phyloP scores from a whole-genome alignment of 2,888 invertebrate species.

The Ophion ventricosus region DNA sequence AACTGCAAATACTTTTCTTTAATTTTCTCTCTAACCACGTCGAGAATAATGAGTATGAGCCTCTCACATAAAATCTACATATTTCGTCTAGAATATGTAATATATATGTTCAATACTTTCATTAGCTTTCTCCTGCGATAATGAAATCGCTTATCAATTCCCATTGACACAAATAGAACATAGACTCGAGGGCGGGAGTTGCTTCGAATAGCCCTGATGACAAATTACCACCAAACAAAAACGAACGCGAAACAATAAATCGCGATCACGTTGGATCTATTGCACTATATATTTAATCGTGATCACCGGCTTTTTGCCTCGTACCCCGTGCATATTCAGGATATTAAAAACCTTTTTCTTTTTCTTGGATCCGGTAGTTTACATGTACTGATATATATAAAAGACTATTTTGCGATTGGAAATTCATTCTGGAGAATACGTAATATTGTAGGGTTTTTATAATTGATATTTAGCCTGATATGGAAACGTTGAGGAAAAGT shows the following conservation, averaged over 20 bases:
- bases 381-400: constrained; percentile 16
- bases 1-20: constrained; percentile 31
- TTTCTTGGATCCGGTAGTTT: constrained; percentile 17
- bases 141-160: constrained; percentile 42
- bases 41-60: constrained; percentile 30
- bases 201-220: constrained; percentile 37
- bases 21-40: constrained; percentile 19
- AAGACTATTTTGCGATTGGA: constrained; percentile 36
- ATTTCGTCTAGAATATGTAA: constrained; percentile 55
- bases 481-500: constrained; percentile 64
- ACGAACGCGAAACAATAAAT: constrained; percentile 20
- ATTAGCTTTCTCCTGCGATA: constrained; percentile 51
- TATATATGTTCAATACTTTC: constrained; percentile 58
- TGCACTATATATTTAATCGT: constrained; percentile 51
- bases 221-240: constrained; percentile 16
- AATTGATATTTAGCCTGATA: constrained; percentile 69
- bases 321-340: neutral
- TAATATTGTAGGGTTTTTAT: constrained; percentile 12
- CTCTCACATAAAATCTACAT: constrained; percentile 55
- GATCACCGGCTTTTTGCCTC: constrained; percentile 43
- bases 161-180: constrained; percentile 37
- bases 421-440: constrained; percentile 30
- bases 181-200: constrained; percentile 13
- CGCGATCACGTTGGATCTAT: constrained; percentile 47
- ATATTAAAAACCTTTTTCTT: constrained; percentile 16